A percentile compares a stretch with the other conserved stretches of the same genome.
These are phyloP conservation scores for Alosa sapidissima DNA, from an alignment of 2,797 vertebrate genomes.

Conservation along the genomic window DNA sequence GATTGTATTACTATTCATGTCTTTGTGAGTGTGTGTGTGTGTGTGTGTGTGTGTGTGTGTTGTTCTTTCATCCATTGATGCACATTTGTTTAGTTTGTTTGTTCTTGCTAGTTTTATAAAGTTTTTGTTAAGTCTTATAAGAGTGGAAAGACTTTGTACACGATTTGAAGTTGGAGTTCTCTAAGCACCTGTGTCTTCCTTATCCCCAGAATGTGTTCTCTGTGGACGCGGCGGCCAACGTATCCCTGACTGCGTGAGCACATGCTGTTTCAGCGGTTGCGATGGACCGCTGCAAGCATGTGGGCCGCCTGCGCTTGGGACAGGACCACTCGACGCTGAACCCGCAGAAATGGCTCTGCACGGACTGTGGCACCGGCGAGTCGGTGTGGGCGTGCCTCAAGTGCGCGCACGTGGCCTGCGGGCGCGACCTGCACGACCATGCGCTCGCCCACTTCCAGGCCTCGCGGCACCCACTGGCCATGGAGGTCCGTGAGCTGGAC, in stretches of 20 bases:
- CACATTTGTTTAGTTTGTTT: background rate
- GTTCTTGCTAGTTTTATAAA: background rate
- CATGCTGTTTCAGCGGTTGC: slow-evolving; percentile 75
- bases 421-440: slow-evolving; percentile 94
- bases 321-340: slow-evolving; percentile 98
- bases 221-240: slow-evolving; percentile 60
- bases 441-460: slow-evolving; percentile 91
- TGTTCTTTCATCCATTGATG: background rate
- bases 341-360: slow-evolving; percentile 95
- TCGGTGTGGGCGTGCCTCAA: slow-evolving; percentile 98
- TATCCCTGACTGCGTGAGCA: slow-evolving; percentile 72
- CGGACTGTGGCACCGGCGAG: slow-evolving; percentile 91
- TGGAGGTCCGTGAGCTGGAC: slow-evolving; percentile 94
- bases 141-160: background rate
- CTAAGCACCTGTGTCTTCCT: background rate
- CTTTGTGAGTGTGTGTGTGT: too few relatives aligned
- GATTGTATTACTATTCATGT: background rate
- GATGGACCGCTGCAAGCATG: slow-evolving; percentile 99
- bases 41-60: background rate
- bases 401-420: slow-evolving; percentile 96
- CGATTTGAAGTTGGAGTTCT: background rate
- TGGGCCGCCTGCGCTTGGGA: slow-evolving; percentile 92
- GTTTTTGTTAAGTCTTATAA: too few relatives aligned
- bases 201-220: slow-evolving; percentile 65
- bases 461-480: slow-evolving; percentile 88